Percentiles rank a stretch among this genome's conserved stretches.
These are phyloP conservation scores for Unio pictorum DNA, from an alignment of 2,888 invertebrate genomes.

Conservation along the genomic window DNA sequence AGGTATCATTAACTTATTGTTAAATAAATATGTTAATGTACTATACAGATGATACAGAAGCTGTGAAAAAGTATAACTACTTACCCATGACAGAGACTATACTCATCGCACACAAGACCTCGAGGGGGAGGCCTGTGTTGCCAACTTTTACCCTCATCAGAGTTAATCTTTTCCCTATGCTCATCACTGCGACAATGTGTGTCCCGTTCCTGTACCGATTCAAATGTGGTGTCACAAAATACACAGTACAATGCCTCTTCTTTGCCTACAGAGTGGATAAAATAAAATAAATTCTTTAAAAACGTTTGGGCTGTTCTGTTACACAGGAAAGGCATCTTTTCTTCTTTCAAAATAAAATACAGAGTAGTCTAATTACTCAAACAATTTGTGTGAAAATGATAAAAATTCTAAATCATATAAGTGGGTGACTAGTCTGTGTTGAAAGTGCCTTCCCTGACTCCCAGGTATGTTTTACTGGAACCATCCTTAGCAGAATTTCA, in stretches of 20 bases:
- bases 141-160: conserved; percentile 75
- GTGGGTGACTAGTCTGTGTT: no score
- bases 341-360: no score
- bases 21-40: no score
- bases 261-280: conserved; percentile 1
- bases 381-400: no score
- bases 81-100: conserved; percentile 78
- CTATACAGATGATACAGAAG: no score
- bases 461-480: no score
- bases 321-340: no score
- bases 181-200: conserved; percentile 64
- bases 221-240: conserved; percentile 58
- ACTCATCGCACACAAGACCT: conserved; percentile 79
- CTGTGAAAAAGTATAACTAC: conserved; percentile 7
- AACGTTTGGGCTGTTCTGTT: no score
- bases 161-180: conserved; percentile 80
- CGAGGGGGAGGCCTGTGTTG: conserved; percentile 81
- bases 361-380: no score
- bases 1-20: no score
- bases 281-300: neutral
- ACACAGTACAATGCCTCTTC: conserved; percentile 35
- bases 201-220: conserved; percentile 55
- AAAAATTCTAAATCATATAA: no score
- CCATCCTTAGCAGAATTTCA: neutral
- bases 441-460: no score